These are phyloP conservation scores for Rhagium mordax DNA, from an alignment of 2,888 invertebrate genomes.

Conservation along the genomic window DNA sequence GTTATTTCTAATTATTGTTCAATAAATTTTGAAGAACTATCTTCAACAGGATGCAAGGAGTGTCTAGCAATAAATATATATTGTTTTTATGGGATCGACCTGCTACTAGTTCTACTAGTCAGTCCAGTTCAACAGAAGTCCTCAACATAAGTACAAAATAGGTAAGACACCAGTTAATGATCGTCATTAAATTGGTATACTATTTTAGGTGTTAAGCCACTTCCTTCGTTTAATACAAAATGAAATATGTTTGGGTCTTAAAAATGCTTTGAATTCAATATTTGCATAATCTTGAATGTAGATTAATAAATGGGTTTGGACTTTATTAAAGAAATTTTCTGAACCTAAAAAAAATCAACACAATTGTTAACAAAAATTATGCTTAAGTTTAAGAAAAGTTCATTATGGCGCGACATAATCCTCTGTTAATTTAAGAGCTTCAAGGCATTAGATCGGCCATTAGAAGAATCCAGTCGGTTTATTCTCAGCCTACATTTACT, in stretches of 20 bases:
- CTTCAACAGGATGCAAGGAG: constrained; percentile 48
- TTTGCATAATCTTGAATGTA: too few species aligned
- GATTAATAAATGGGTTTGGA: too few species aligned
- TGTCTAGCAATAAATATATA: constrained; percentile 38
- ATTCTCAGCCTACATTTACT: background rate
- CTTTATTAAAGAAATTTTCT: too few species aligned
- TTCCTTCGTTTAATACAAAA: too few species aligned
- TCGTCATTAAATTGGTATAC: too few species aligned
- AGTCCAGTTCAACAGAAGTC: constrained; percentile 47
- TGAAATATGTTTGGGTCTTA: too few species aligned
- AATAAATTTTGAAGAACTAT: constrained; percentile 28
- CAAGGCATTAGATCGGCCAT: background rate
- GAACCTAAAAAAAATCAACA: too few species aligned
- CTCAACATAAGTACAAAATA: constrained; percentile 34
- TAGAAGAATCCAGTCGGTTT: background rate
- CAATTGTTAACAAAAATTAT: too few species aligned
- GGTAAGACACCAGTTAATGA: background rate
- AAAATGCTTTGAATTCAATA: too few species aligned
- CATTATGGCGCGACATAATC: too few species aligned
- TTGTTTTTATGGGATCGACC: constrained; percentile 47
- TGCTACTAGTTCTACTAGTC: constrained; percentile 42
- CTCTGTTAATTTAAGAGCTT: background rate
- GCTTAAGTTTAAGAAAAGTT: too few species aligned
- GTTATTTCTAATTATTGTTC: background rate
- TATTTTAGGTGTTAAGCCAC: too few species aligned